Base-by-base conservation (phyloP, 2,888 invertebrate species). In the Hirtodrosophila alboralis region DNA sequence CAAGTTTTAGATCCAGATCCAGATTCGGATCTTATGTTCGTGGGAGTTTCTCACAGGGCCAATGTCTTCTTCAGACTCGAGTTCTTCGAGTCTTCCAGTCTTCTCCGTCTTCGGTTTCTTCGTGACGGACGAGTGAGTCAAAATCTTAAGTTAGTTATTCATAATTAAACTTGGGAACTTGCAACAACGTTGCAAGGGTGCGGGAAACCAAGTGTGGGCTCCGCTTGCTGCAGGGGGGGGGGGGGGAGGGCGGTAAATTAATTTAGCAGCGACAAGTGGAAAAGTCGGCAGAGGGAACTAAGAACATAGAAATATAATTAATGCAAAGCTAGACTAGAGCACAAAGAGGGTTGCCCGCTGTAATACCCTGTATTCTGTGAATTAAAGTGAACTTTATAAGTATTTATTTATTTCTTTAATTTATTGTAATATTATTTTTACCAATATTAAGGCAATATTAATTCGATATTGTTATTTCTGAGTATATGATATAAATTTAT, bases 41-140 rank as follows among this genome's bases (percentile, higher is more conserved):
- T 81, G 81, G 81, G 81, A 81, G 83, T 81, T 78, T 81, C 81
- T 60, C 81, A 81, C 65, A 73, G 72, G 76, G 75, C 66, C 75
- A 77, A 76, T 47, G 78, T 70, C 73, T 63, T 66, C 26, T 27
- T 23, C 23, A 23, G 7, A n/a, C 23, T 6, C 23, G 6, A 23
- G 7, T 23, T n/a, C n/a, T n/a, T n/a, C n/a, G n/a, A n/a, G 6
- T 23, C n/a, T n/a, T n/a, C n/a, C n/a, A n/a, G 23, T 3, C 23
- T 12, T n/a, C 37, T 21, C 4, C 21, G 27, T 8, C 49, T 18
- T 27, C 34, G n/a, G n/a, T n/a, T 36, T 34, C 48, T 57, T 13
- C 52, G 56, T 47, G 54, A 40, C 47, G 63, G 63, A 27, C 53
- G 64, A 66, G 14, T 63, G 69, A 61, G 47, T 70, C 48, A 36